These are phyloP conservation scores for Drosophila tropicalis DNA, from an alignment of 1,140 invertebrate genomes.

Conservation along the genomic window DNA sequence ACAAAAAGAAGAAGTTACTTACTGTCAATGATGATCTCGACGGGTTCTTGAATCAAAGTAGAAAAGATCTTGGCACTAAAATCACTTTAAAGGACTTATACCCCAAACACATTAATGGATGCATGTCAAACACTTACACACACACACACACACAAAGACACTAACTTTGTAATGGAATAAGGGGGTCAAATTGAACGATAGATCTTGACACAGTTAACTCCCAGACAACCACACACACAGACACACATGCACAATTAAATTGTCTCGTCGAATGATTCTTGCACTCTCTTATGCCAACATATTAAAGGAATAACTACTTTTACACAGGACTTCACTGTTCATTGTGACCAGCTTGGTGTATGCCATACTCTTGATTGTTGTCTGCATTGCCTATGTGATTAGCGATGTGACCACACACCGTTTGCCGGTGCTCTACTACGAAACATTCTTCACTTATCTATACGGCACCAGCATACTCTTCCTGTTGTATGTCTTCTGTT, in stretches of 20 bases:
- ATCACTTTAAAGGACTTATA: slow-evolving; percentile 41
- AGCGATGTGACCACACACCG: slow-evolving; percentile 96
- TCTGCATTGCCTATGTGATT: slow-evolving; percentile 96
- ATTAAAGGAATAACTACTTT: too few relatives aligned
- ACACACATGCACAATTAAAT: slow-evolving; percentile 13
- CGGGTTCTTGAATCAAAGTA: too few relatives aligned
- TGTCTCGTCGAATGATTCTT: not conserved
- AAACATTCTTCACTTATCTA: slow-evolving; percentile 98
- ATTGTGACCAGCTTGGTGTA: slow-evolving; percentile 97
- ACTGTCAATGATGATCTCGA: not conserved
- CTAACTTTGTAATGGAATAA: slow-evolving; percentile 23
- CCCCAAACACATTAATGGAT: slow-evolving; percentile 26
- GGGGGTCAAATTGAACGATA: slow-evolving; percentile 41
- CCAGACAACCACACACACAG: slow-evolving; percentile 7
- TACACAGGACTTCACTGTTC: slow-evolving; percentile 94
- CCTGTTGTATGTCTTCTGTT: slow-evolving; percentile 98
- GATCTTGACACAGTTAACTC: slow-evolving; percentile 41
- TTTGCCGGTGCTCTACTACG: slow-evolving; percentile 94
- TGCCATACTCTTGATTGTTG: slow-evolving; percentile 94
- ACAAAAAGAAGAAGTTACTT: too few relatives aligned
- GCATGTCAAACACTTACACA: slow-evolving; percentile 34
- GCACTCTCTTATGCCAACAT: too few relatives aligned
- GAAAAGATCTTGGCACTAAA: slow-evolving; percentile 8
- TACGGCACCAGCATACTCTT: slow-evolving; percentile 97
- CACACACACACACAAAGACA: slow-evolving; percentile 19